phyloP scores from a whole-genome alignment of 2,888 invertebrate species.

The Ochropleura plecta region DNA sequence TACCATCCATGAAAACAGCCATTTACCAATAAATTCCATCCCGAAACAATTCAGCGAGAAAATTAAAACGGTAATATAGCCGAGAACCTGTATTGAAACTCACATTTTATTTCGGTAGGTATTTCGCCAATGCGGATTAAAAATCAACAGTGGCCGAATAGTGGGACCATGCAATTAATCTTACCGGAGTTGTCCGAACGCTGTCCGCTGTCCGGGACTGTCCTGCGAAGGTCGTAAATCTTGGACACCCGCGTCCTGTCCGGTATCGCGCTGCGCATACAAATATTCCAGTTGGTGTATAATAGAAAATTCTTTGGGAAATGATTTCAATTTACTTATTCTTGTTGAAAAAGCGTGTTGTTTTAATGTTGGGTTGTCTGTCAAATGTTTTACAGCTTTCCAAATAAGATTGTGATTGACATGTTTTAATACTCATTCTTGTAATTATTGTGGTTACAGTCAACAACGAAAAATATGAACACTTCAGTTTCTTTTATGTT shows the following conservation, averaged over 20 bases:
- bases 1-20: slow-evolving; percentile 1
- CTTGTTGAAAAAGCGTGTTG: slow-evolving; percentile 49
- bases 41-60: slow-evolving; percentile 42
- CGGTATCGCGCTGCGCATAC: slow-evolving; percentile 79
- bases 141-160: slow-evolving; percentile 80
- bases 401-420: neutral
- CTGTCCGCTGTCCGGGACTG: slow-evolving; percentile 77
- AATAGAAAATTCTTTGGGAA: slow-evolving; percentile 76
- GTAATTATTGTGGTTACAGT: neutral
- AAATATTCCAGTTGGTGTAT: slow-evolving; percentile 75
- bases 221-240: slow-evolving; percentile 79
- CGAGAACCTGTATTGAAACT: slow-evolving; percentile 60
- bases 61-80: slow-evolving; percentile 52
- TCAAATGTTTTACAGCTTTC: slow-evolving; percentile 5
- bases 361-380: slow-evolving; percentile 5
- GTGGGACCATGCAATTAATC: slow-evolving; percentile 83
- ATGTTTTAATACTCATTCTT: neutral
- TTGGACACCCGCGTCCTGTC: slow-evolving; percentile 81
- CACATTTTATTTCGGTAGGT: slow-evolving; percentile 70
- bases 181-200: slow-evolving; percentile 79
- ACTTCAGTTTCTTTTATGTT: neutral
- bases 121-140: slow-evolving; percentile 76
- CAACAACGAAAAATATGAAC: neutral
- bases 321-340: slow-evolving; percentile 71
- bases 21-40: slow-evolving; percentile 37